A percentile compares a stretch with the other conserved stretches of the same genome.
Conservation (phyloP, 2,888 invertebrate species). For the Protonemura montana region DNA sequence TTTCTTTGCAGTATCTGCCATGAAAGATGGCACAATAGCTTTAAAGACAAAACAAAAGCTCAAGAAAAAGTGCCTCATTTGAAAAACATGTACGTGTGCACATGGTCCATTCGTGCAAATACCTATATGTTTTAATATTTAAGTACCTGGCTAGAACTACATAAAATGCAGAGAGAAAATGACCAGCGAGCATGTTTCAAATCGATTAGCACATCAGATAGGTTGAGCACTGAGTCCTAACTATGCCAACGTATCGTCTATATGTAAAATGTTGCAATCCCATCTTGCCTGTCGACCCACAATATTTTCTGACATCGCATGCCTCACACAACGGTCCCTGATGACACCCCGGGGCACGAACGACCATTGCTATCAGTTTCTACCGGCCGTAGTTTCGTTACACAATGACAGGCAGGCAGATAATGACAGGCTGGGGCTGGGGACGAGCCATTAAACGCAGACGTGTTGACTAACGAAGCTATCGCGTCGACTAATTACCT, state of each 20-base stretch:
- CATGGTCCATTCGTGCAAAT: no score
- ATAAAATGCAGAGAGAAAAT: no score
- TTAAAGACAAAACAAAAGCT: background rate
- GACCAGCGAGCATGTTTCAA: no score
- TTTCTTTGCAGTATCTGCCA: background rate
- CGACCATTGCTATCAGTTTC: background rate
- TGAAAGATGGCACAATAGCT: background rate
- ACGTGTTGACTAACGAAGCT: slow-evolving; percentile 10
- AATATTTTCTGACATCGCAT: background rate
- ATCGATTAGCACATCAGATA: no score
- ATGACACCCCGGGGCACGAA: background rate
- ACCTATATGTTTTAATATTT: no score
- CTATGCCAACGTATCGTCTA: no score
- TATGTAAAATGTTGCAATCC: background rate
- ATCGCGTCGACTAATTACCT: slow-evolving; percentile 68
- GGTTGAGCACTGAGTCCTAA: no score
- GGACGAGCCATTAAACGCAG: background rate
- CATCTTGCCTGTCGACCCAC: background rate
- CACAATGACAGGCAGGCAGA: background rate
- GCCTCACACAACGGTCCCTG: background rate
- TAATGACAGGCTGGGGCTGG: background rate
- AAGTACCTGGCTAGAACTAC: no score
- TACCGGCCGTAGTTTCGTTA: background rate
- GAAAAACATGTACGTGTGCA: no score
- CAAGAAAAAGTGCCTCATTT: no score